Conservation (phyloP, 92 coral and sea anemone genomes). For the Phymanthus crucifer region DNA sequence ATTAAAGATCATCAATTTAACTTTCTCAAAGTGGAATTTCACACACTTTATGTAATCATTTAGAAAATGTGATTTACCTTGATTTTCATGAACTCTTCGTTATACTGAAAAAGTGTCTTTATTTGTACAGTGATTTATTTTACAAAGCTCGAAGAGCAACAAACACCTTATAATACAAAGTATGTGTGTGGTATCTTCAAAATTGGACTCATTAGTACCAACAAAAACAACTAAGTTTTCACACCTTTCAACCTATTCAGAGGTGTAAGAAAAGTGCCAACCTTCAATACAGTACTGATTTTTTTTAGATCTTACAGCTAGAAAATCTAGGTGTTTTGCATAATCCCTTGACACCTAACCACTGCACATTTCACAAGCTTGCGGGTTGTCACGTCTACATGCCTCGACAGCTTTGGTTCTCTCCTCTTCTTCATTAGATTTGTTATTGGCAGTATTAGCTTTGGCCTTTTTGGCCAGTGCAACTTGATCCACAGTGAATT, state of each 20-base stretch:
- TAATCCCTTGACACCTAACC: constrained; percentile 36
- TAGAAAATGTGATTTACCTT: no score
- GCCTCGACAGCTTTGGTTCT: constrained; percentile 58
- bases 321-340: neutral
- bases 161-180: no score
- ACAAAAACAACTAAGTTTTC: no score
- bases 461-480: constrained; percentile 53
- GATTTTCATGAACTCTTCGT: no score
- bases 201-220: no score
- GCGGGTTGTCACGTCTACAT: constrained; percentile 83
- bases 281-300: neutral
- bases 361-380: constrained; percentile 88
- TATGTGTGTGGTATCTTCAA: no score
- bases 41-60: no score
- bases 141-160: no score
- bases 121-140: neutral
- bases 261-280: neutral
- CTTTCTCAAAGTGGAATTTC: no score
- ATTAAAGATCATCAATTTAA: no score
- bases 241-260: no score
- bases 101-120: neutral
- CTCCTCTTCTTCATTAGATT: constrained; percentile 43
- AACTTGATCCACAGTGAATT: constrained; percentile 92
- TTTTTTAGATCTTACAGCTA: neutral
- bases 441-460: constrained; percentile 47